Evolutionary conservation across 2,797 vertebrate genomes (phyloP).

Genomic region (Pteronotus mesoamericanus): DNA sequence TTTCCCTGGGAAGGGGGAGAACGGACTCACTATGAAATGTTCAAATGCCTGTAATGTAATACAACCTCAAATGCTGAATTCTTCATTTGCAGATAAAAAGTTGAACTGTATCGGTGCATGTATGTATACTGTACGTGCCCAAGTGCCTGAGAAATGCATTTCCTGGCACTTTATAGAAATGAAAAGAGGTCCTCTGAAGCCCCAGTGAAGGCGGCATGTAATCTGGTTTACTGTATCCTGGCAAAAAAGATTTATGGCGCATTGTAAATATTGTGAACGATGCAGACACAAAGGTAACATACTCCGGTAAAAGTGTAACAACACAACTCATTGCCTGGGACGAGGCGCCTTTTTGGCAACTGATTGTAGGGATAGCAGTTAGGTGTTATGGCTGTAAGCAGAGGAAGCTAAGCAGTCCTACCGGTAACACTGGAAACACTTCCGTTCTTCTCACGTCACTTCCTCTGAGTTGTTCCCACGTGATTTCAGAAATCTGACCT

Average conservation of each 20-base stretch:
- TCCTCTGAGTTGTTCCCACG: accelerated
- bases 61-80: not conserved
- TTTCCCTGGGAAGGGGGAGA: not conserved
- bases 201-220: slow-evolving; percentile 37
- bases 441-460: not conserved
- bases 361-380: slow-evolving; percentile 40
- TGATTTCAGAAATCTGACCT: not conserved
- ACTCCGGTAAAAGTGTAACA: slow-evolving; percentile 52
- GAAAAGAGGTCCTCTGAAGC: slow-evolving; percentile 49
- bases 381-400: not conserved
- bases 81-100: not conserved
- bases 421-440: accelerated
- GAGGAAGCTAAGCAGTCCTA: not conserved
- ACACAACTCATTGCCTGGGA: slow-evolving; percentile 58
- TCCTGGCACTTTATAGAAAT: slow-evolving; percentile 43
- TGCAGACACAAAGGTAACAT: slow-evolving; percentile 47
- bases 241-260: slow-evolving; percentile 66
- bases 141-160: slow-evolving; percentile 17
- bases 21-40: too few relatives aligned
- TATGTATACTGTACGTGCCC: not conserved
- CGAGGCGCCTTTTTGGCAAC: slow-evolving; percentile 62
- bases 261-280: slow-evolving; percentile 54
- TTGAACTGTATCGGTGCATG: not conserved
- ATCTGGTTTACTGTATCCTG: slow-evolving; percentile 44
- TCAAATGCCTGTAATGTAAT: not conserved